Conservation (phyloP, 2,113 vertebrate genomes). For the Archilochus colubris region DNA sequence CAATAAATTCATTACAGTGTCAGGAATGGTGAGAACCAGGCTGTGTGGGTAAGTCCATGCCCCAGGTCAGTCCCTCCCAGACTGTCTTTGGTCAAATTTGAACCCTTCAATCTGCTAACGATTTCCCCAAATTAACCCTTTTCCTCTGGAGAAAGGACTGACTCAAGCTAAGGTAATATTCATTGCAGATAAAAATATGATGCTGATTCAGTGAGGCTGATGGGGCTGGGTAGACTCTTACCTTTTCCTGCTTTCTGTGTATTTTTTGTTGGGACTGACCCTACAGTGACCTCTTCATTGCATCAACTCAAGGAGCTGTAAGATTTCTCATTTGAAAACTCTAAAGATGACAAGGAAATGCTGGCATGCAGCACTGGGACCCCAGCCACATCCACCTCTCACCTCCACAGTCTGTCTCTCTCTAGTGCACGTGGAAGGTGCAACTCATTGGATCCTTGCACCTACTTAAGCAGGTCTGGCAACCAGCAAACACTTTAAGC, state of each 20-base stretch:
- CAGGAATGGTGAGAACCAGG: neutral
- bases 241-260: neutral
- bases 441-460: rapidly evolving
- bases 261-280: neutral
- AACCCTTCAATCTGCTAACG: neutral
- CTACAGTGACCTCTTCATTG: rapidly evolving
- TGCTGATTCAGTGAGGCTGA: neutral
- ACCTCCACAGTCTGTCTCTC: neutral
- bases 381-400: neutral
- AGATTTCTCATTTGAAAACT: neutral
- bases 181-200: neutral
- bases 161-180: neutral
- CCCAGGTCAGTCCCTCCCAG: neutral
- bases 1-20: neutral
- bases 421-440: neutral
- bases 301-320: neutral
- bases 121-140: neutral
- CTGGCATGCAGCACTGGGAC: neutral
- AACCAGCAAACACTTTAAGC: neutral
- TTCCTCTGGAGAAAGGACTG: neutral
- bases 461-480: neutral
- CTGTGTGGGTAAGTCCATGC: neutral
- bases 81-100: neutral
- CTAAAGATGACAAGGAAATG: rapidly evolving
- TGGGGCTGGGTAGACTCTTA: neutral